These are phyloP conservation scores for Tiliacea citrago DNA, from an alignment of 2,888 invertebrate genomes.

Conservation along the genomic window DNA sequence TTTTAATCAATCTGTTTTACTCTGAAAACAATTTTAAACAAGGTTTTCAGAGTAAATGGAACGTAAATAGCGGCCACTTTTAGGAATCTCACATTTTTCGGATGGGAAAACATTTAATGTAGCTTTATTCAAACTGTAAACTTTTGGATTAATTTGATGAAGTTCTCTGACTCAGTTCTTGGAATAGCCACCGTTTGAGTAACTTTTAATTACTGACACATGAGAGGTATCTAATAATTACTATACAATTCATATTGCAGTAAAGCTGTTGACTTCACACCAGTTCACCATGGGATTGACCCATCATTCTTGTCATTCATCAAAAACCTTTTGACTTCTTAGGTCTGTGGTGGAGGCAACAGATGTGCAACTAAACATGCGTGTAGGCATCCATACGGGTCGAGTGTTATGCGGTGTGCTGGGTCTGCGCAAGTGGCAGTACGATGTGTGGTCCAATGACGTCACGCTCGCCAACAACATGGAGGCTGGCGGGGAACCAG, in stretches of 20 bases:
- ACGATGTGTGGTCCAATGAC: conserved; percentile 98
- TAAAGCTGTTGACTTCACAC: not conserved
- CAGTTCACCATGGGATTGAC: not conserved
- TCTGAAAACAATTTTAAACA: conserved; percentile 35
- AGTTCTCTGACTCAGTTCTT: not conserved
- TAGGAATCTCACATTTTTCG: conserved; percentile 24
- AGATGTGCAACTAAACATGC: conserved; percentile 97
- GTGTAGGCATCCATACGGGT: conserved; percentile 98
- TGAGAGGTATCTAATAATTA: not conserved
- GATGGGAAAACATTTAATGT: conserved; percentile 24
- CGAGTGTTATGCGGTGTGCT: conserved; percentile 97
- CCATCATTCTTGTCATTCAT: not conserved
- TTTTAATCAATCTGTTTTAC: conserved; percentile 50
- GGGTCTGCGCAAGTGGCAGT: conserved; percentile 97
- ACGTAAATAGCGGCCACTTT: conserved; percentile 36
- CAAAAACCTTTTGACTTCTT: conserved; percentile 12
- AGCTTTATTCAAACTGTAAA: conserved; percentile 24
- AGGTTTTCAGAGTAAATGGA: conserved; percentile 30
- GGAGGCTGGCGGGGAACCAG: conserved; percentile 97
- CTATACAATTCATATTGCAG: not conserved
- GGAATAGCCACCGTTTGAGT: conserved; percentile 1
- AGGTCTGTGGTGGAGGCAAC: conserved; percentile 97
- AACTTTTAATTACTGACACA: not conserved
- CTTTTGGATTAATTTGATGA: conserved; percentile 33
- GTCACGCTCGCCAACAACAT: conserved; percentile 97